A percentile compares a stretch with the other conserved stretches of the same genome.
phyloP scores from a whole-genome alignment of 2,797 vertebrate genomes.

The Dicrostonyx torquatus region DNA sequence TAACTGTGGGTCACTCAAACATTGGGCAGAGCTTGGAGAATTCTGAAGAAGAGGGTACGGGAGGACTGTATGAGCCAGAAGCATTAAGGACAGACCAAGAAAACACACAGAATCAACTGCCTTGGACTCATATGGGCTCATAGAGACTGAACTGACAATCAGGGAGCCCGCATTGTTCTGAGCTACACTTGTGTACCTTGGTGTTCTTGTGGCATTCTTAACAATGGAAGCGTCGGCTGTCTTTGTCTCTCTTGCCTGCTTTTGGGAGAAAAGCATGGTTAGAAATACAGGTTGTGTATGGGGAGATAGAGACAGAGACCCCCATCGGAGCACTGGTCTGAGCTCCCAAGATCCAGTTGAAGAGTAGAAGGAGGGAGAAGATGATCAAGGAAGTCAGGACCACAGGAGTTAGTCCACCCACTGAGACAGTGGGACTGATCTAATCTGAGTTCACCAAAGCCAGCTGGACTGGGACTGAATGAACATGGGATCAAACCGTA shows the following conservation, averaged over 20 bases:
- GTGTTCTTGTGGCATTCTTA: background rate
- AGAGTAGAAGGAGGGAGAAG: too few species aligned
- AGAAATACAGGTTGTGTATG: too few species aligned
- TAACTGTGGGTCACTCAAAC: background rate
- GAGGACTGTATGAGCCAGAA: background rate
- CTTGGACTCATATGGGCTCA: background rate
- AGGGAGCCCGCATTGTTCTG: background rate
- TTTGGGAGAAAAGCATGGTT: background rate
- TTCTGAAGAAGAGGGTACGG: background rate
- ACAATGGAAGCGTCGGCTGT: background rate
- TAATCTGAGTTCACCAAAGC: too few species aligned
- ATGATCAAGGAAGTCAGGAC: too few species aligned
- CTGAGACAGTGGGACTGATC: too few species aligned
- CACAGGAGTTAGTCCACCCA: too few species aligned
- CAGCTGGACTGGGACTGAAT: too few species aligned
- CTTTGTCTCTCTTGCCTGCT: background rate
- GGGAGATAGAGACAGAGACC: too few species aligned
- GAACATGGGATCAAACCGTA: too few species aligned
- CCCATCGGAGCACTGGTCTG: too few species aligned
- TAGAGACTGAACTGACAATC: background rate
- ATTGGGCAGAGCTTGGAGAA: background rate
- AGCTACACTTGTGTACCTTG: background rate
- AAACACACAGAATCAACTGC: background rate
- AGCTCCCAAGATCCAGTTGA: too few species aligned
- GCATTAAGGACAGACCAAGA: background rate